Evolutionary conservation across 2,888 invertebrate genomes (phyloP), one percentile per base, ranked within the genome.

Genomic region (Ptychoptera albimana): DNA sequence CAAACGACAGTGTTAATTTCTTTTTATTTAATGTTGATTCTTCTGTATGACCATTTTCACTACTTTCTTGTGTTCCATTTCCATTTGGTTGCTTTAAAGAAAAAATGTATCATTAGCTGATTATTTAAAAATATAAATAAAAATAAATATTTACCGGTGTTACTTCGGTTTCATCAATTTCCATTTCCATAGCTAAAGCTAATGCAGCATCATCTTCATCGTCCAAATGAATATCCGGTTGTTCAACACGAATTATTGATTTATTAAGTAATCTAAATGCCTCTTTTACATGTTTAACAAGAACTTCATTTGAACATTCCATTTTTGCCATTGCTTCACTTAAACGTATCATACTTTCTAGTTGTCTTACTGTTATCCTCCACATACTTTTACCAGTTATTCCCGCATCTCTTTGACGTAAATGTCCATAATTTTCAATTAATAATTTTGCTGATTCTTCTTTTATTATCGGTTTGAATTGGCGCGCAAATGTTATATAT

Each of bases 311-410:
- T 52, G 81, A 80, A 64, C 96, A 97, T 66, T 96, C 87, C 74
- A 99, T 77, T 64, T 93, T 82, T 43, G 98, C 96, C 76, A 94
- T 82, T 23, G 86, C 94, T 69, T 99, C 98, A 0, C 96, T 86
- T 16, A 99, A 73, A 10, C 98, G 83, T 56, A 99, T 80, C 78
- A 99, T 82, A 55, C 88, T 88, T 64, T 94, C 93, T 48, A 94
- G 66, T 60, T 99, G 98, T 0, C 98, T 74, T 14, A 97, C 97
- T 0, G 98, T 98, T 52, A 98, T 93, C 44, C 96, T 72, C 93
- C 96, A 97, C 0, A 92, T 80, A 43, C 79, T 82, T 60, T 76
- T 79, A 1, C 77, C 74, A 2, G 72, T 60, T 1, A 72, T 71
- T 9, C 74, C 72, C 3, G 80, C 79, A 62, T 96, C 97, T 2